Evolutionary conservation across 2,113 vertebrate species (phyloP), one percentile per base, ranked within the genome.

Genomic region (Grammomys dolichurus): DNA sequence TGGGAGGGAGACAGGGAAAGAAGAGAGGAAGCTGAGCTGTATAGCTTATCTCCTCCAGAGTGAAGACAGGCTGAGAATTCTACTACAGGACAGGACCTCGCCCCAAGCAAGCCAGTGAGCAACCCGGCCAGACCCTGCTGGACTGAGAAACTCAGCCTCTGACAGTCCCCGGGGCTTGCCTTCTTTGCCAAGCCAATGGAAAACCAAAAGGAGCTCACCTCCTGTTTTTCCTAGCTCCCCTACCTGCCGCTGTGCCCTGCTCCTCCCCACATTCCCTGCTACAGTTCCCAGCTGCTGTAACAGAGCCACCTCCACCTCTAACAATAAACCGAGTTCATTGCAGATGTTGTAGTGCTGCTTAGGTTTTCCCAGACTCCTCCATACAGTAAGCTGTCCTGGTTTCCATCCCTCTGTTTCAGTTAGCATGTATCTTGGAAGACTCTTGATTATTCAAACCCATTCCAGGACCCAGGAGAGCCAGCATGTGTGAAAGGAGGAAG

Each of bases 271-370:
- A 92, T 92, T 96, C 58, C 95, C 88, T 82, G 88, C 95, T 95
- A 17, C 58, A 89, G 94, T 96, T 96, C 90, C 96, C 95, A 97
- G 94, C 96, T 97, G 97, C 97, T 97, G 95, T 97, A 94, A 97
- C 10, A 56, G 95, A 98, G 96, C 96, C 19, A 40, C 97, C 96
- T 96, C 91, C 97, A 90, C 95, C 86, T 96, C 96, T 96, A 96
- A 97, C 97, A 98, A 98, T 98, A 98, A 98, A 97, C 69, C 88
- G 84, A 96, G 94, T 96, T 97, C 97, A 96, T 94, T 96, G 97
- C 95, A 87, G 92, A 91, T 7, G 78, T 43, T 65, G 43, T 88
- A 43, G 95, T 86, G 28, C 90, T 86, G 93, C 80, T 93, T 46
- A 87, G 89, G 82, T 63, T 91, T 95, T 90, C 92, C 88, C 58